Base-by-base conservation (phyloP, 1,140 invertebrate species). In the Orchesella cincta region DNA sequence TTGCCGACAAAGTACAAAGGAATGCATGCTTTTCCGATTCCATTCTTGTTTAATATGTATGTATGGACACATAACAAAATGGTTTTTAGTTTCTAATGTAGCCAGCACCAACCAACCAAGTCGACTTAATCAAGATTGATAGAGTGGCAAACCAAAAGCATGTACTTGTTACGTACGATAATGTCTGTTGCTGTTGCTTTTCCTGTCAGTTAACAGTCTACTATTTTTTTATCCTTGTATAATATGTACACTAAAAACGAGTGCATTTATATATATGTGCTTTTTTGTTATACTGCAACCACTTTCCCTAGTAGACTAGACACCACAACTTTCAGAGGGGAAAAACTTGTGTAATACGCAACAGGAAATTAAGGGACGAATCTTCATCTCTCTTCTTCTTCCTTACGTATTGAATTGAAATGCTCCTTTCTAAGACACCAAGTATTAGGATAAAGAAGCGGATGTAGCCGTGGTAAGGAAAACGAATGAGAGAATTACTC, bases 91-190 rank as follows among this genome's bases (percentile, higher is more conserved):
- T n/a, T n/a, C n/a, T n/a, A n/a, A n/a, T n/a, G n/a, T n/a, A n/a
- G n/a, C n/a, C n/a, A n/a, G n/a, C n/a, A n/a, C 23, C 52, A 57
- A 57, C 52, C 52, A 26, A 57, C 52, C 52, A 57, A 14, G 52
- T 57, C 52, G 23, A 57, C 3, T 57, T 57, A 57, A 57, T 57
- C 52, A 57, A 57, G 52, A 57, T 57, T 57, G 52, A 57, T 57
- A 57, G 23, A 57, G 23, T 57, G 52, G 23, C 23, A 26, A 57
- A 57, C 23, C 14, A 23, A 18, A 57, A 57, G 52, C 23, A 26
- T 57, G 52, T 57, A 26, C 8, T 18, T 12, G 14, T 46, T 20
- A 46, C 39, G 8, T 46, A 8, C 39, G 39, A 46, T 12, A 57
- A 12, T 23, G 12, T 57, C 52, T 3, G 12, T 57, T 57, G 14